Conservation (phyloP, 2,113 vertebrate species). For the Paraplagusia blochii region DNA sequence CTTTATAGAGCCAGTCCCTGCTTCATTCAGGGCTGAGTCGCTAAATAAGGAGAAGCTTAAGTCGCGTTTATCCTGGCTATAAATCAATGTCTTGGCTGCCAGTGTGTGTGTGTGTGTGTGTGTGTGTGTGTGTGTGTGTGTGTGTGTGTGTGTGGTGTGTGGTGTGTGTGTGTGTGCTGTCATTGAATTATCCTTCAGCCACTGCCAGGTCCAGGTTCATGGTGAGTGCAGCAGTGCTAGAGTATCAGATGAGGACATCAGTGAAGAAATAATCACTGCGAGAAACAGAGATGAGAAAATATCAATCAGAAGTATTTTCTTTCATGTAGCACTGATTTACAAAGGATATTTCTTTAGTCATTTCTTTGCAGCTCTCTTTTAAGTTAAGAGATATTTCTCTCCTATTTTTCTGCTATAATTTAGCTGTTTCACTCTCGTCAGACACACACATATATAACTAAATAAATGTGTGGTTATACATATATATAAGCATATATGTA, state of each 20-base stretch:
- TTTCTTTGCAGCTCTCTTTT: too few species aligned
- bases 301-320: too few species aligned
- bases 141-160: too few species aligned
- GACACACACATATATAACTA: too few species aligned
- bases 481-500: too few species aligned
- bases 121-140: slow-evolving; percentile 17
- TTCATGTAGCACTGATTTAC: too few species aligned
- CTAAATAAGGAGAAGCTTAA: not conserved
- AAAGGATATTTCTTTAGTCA: too few species aligned
- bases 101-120: slow-evolving; percentile 2
- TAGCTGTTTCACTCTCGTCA: too few species aligned
- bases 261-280: slow-evolving; percentile 1
- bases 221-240: slow-evolving; percentile 14
- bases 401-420: too few species aligned
- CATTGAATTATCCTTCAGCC: slow-evolving; percentile 53
- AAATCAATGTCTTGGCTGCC: slow-evolving; percentile 27
- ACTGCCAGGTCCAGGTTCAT: slow-evolving; percentile 21
- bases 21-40: slow-evolving; percentile 1
- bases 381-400: too few species aligned
- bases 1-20: not conserved
- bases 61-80: slow-evolving; percentile 6
- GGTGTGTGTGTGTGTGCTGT: too few species aligned
- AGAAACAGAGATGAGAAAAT: not conserved
- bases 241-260: slow-evolving; percentile 32
- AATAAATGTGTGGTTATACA: too few species aligned